Evolutionary conservation across 2,113 vertebrate genomes (phyloP).

Genomic region (Alexandromys fortis): DNA sequence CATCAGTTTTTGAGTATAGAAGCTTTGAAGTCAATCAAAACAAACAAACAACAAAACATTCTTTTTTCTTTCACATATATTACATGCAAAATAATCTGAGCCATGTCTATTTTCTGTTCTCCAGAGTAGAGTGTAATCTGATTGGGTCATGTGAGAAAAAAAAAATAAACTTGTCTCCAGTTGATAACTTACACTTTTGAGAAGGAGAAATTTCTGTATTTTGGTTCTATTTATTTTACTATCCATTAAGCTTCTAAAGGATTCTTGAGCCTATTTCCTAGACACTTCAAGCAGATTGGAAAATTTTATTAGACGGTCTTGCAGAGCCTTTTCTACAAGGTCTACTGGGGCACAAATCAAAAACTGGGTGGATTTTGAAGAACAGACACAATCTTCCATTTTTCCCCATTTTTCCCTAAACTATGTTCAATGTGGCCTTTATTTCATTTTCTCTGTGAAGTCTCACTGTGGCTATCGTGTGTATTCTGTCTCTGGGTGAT

Average conservation of each 20-base stretch:
- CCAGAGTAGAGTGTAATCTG: not conserved
- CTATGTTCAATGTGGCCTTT: not conserved
- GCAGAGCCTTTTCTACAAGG: not conserved
- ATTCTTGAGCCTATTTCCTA: not conserved
- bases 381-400: not conserved
- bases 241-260: not conserved
- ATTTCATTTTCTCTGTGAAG: not conserved
- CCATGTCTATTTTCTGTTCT: conserved; percentile 36
- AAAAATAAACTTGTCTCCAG: not conserved
- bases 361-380: not conserved
- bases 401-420: not conserved
- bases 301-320: not conserved
- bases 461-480: not conserved
- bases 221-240: conserved; percentile 49
- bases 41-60: not conserved
- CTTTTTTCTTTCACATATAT: conserved; percentile 41
- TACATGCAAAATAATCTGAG: conserved; percentile 50
- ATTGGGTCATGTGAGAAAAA: not conserved
- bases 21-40: conserved; percentile 41
- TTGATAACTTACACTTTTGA: conserved; percentile 11
- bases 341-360: not conserved
- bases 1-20: conserved; percentile 50
- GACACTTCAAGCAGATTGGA: not conserved
- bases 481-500: not conserved
- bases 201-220: conserved; percentile 43